Evolutionary conservation across 2,113 vertebrate genomes (phyloP).

Genomic region (Stegastes partitus): DNA sequence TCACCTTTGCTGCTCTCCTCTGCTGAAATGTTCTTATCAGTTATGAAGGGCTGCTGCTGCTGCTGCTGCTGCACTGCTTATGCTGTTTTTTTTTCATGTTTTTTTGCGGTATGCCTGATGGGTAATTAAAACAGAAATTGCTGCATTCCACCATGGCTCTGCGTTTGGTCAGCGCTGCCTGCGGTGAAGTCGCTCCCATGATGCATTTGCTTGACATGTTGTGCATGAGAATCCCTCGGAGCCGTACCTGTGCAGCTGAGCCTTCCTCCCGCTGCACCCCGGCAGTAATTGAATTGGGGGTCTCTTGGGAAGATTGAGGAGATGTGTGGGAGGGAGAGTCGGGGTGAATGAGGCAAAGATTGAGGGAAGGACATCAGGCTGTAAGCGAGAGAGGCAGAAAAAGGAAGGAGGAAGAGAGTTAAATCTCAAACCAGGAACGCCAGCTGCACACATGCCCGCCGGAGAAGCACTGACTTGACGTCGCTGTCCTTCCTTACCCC

Average conservation of each 20-base stretch:
- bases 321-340: constrained; percentile 58
- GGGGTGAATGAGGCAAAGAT: constrained; percentile 59
- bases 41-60: neutral
- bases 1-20: constrained; percentile 50
- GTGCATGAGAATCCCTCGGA: constrained; percentile 49
- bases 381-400: neutral
- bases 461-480: constrained; percentile 48
- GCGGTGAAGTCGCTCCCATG: constrained; percentile 38
- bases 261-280: constrained; percentile 41
- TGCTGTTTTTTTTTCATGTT: neutral
- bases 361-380: constrained; percentile 5
- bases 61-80: constrained; percentile 1
- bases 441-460: constrained; percentile 50
- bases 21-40: constrained; percentile 28
- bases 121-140: constrained; percentile 47
- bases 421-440: constrained; percentile 33
- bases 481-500: neutral
- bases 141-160: constrained; percentile 7
- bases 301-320: constrained; percentile 59
- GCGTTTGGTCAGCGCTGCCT: constrained; percentile 6
- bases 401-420: neutral
- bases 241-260: constrained; percentile 62
- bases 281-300: constrained; percentile 79
- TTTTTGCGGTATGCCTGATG: constrained; percentile 14
- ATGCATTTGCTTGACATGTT: constrained; percentile 54